Percentiles rank a stretch among this genome's conserved stretches.
Evolutionary conservation across 2,797 vertebrate genomes (phyloP).

Genomic region (Echiichthys vipera): DNA sequence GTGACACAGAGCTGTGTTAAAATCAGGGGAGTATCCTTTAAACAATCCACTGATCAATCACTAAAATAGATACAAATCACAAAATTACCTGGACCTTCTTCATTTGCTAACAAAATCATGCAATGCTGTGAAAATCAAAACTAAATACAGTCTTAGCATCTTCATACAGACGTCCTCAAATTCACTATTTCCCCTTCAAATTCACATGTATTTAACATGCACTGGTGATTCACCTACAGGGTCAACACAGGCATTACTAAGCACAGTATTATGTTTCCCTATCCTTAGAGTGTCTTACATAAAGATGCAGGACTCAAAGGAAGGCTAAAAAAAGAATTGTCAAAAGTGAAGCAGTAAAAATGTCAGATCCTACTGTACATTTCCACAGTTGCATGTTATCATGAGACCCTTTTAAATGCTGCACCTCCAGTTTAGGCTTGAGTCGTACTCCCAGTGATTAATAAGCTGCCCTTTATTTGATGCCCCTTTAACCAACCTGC

Average conservation of each 20-base stretch:
- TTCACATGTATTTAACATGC: neutral
- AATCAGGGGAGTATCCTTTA: too few relatives aligned
- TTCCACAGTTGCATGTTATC: neutral
- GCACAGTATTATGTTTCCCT: neutral
- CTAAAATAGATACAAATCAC: neutral
- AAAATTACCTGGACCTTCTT: neutral
- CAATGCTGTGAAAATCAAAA: neutral
- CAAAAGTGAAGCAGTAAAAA: neutral
- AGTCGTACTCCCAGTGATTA: neutral
- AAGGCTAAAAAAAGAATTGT: neutral
- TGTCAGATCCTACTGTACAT: neutral
- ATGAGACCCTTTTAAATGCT: neutral
- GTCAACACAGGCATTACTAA: neutral
- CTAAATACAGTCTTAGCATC: neutral
- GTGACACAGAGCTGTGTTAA: too few relatives aligned
- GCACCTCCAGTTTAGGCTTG: neutral
- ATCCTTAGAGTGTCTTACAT: neutral
- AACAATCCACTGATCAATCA: neutral
- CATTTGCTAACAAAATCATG: neutral
- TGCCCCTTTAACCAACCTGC: neutral
- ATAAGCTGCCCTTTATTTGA: neutral
- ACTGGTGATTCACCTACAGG: neutral
- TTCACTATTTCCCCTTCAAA: neutral
- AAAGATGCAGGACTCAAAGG: neutral
- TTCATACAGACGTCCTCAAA: neutral